Conservation (phyloP, 2,888 invertebrate genomes). For the Drosophila parthenogenetica region DNA sequence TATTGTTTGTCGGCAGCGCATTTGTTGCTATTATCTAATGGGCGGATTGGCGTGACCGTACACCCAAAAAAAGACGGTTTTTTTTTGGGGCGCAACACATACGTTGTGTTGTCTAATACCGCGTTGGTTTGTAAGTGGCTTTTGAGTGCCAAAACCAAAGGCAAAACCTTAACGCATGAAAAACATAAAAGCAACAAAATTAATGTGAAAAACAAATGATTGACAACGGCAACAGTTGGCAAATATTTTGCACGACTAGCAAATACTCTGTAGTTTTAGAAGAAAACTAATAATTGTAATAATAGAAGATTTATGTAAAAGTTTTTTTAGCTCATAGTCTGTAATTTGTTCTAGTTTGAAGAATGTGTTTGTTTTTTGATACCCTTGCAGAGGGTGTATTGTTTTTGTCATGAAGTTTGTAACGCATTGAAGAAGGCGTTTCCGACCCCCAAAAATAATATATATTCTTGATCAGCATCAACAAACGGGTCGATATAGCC, state of each 20-base stretch:
- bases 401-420: too few relatives aligned
- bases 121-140: slow-evolving; percentile 16
- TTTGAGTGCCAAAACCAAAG: slow-evolving; percentile 37
- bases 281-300: too few relatives aligned
- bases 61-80: slow-evolving; percentile 7
- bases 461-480: too few relatives aligned
- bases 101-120: slow-evolving; percentile 18
- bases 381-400: too few relatives aligned
- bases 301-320: too few relatives aligned
- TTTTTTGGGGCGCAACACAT: slow-evolving; percentile 21
- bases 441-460: too few relatives aligned
- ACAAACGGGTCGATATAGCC: too few relatives aligned
- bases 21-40: slow-evolving; percentile 59
- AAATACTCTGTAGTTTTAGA: slow-evolving; percentile 6
- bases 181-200: slow-evolving; percentile 4
- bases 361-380: too few relatives aligned
- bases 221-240: slow-evolving; percentile 5
- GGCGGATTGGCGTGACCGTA: slow-evolving; percentile 52
- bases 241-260: neutral
- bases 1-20: slow-evolving; percentile 25
- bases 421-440: too few relatives aligned
- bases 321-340: too few relatives aligned
- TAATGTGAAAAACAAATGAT: slow-evolving; percentile 13
- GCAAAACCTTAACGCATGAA: slow-evolving; percentile 41
- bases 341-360: too few relatives aligned